Percentiles rank a stretch among this genome's conserved stretches.
Conservation (phyloP, 2,888 invertebrate species). For the Caenorhabditis zanzibari region DNA sequence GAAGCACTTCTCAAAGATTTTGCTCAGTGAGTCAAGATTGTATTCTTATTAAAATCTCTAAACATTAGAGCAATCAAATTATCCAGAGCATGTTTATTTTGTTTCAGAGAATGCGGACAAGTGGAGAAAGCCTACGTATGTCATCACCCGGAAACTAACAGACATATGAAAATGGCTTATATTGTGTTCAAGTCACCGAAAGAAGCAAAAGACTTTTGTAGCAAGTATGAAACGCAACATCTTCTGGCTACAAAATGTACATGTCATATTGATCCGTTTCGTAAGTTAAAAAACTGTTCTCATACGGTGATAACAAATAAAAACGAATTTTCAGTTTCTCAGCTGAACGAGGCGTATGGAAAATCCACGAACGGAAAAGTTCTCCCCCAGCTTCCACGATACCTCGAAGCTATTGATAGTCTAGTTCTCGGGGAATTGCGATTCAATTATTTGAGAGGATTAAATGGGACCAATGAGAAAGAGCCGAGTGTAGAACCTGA, state of each 20-base stretch:
- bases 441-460: constrained; percentile 6
- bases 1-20: constrained; percentile 41
- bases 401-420: constrained; percentile 22
- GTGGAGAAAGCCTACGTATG: constrained; percentile 53
- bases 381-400: constrained; percentile 10
- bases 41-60: neutral
- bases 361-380: constrained; percentile 12
- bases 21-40: constrained; percentile 36
- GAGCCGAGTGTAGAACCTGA: neutral
- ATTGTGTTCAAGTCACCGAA: constrained; percentile 40
- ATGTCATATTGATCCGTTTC: constrained; percentile 47
- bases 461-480: neutral
- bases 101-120: constrained; percentile 48
- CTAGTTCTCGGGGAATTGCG: constrained; percentile 9
- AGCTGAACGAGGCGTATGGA: constrained; percentile 42
- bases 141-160: constrained; percentile 48
- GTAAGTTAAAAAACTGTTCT: constrained; percentile 53
- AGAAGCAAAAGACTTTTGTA: constrained; percentile 37
- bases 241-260: constrained; percentile 38
- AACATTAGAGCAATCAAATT: neutral
- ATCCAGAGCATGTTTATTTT: neutral
- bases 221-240: constrained; percentile 28
- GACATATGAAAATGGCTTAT: constrained; percentile 62
- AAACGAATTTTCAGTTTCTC: constrained; percentile 41
- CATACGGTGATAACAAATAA: too few species aligned